Percentiles rank a stretch among this genome's conserved stretches.
phyloP scores from a whole-genome alignment of 2,797 vertebrate species.

The Oreortyx pictus region DNA sequence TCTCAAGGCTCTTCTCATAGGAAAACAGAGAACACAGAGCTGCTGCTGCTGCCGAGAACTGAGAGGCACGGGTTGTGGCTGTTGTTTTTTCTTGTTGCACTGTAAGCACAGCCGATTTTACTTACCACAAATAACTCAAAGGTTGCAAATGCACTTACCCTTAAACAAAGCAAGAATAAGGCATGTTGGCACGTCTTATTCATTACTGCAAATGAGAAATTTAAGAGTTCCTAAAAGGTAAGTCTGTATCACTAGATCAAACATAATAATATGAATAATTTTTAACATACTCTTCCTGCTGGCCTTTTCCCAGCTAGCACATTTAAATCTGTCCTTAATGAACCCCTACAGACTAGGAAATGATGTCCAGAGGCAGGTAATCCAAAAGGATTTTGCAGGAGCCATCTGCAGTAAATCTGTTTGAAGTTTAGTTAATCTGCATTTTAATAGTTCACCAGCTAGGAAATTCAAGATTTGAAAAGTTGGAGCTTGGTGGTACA shows the following conservation, averaged over 20 bases:
- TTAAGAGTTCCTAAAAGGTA: slow-evolving; percentile 36
- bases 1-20: slow-evolving; percentile 50
- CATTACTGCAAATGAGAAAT: background rate
- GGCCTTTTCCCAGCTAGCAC: slow-evolving; percentile 60
- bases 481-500: slow-evolving; percentile 15
- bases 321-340: slow-evolving; percentile 80
- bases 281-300: slow-evolving; percentile 67
- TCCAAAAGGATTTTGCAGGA: slow-evolving; percentile 74
- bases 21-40: slow-evolving; percentile 11
- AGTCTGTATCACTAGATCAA: slow-evolving; percentile 19
- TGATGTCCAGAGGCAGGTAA: slow-evolving; percentile 75
- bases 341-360: slow-evolving; percentile 74
- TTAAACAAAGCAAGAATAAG: background rate
- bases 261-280: slow-evolving; percentile 35
- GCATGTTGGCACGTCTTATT: background rate
- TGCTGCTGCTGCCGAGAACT: slow-evolving; percentile 44
- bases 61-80: background rate
- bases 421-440: slow-evolving; percentile 76
- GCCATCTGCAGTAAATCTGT: slow-evolving; percentile 68
- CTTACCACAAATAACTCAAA: background rate
- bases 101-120: background rate
- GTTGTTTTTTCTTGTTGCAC: background rate
- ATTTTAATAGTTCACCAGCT: slow-evolving; percentile 76
- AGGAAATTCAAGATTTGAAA: slow-evolving; percentile 63
- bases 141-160: background rate